Evolutionary conservation across 2,797 vertebrate species (phyloP), one percentile per base, ranked within the genome.

Genomic region (Lagorchestes hirsutus): DNA sequence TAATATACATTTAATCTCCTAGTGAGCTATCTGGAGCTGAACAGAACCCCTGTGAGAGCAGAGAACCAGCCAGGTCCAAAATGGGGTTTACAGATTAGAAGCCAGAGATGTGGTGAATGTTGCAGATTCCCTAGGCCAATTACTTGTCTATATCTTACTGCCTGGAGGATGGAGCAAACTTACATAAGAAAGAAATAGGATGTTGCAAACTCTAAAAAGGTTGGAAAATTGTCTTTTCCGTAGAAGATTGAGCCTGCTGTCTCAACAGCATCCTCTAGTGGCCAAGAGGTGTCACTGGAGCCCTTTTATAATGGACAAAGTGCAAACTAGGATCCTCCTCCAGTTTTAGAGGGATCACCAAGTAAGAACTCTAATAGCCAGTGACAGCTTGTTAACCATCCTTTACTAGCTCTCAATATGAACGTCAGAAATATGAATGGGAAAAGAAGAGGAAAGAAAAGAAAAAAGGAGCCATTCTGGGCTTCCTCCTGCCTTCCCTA

Each of bases 171-270:
- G 5, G 11, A 40, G 31, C n/a, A 94, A 90, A 95, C 3, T 55
- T 87, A 87, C 74, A 50, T 87, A 87, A 87, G 74, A 58, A 92
- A 91, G 12, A 95, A 94, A 59, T 16, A 8, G 52, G 93, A 92
- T 93, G 91, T 90, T 67, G 57, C 50, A 95, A 93, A 67, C 22
- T 96, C 90, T 8, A 93, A 93, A 93, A 93, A 40, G 40, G 29
- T 57, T 55, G 13, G 56, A 56, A 94, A 92, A 82, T 24, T 54
- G 16, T 54, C 4, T 31, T 92, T 55, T 40, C 16, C 34, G 31
- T 10, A 34, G 3, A 27, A 95, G 31, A 27, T 4, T 50, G 31
- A 90, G 52, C 74, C 74, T 87, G 74, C 50, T 34, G 16, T 54
- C 27, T 12, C 54, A 54, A 74, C 13, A 92, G 82, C 29, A 5